A percentile compares a stretch with the other conserved stretches of the same genome.
These are phyloP conservation scores for Epinotia ramella DNA, from an alignment of 2,888 invertebrate genomes.

Conservation along the genomic window DNA sequence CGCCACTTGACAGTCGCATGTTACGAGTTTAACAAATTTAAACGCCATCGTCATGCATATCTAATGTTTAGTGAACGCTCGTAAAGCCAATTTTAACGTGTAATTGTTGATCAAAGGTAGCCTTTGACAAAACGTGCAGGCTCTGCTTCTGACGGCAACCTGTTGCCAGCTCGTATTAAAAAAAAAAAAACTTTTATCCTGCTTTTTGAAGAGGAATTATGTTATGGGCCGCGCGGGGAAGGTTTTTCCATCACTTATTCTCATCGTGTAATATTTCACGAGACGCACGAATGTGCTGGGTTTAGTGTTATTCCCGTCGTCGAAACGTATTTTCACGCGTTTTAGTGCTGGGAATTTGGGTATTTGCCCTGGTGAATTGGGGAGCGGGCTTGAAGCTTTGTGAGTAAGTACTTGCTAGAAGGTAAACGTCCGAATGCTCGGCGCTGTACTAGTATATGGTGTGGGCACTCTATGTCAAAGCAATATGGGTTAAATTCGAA, in stretches of 20 bases:
- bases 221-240: neutral
- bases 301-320: constrained; percentile 4
- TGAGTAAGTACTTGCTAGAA: too few relatives aligned
- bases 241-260: constrained; percentile 33
- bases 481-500: too few relatives aligned
- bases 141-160: constrained; percentile 15
- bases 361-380: constrained; percentile 7
- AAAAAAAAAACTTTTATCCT: constrained; percentile 7
- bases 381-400: neutral
- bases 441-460: too few relatives aligned
- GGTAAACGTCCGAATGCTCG: too few relatives aligned
- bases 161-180: constrained; percentile 32
- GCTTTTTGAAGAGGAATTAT: constrained; percentile 17
- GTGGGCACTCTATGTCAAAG: too few relatives aligned
- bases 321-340: constrained; percentile 7
- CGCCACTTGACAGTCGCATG: too few relatives aligned
- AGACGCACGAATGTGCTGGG: neutral
- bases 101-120: constrained; percentile 26
- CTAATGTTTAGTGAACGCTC: neutral
- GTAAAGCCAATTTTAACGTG: constrained; percentile 3
- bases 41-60: neutral
- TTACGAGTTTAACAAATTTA: too few relatives aligned
- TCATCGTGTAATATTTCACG: constrained; percentile 15
- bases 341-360: constrained; percentile 4
- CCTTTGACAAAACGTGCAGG: neutral